phyloP scores from a whole-genome alignment of 2,113 vertebrate genomes.

The Setophaga coronata region DNA sequence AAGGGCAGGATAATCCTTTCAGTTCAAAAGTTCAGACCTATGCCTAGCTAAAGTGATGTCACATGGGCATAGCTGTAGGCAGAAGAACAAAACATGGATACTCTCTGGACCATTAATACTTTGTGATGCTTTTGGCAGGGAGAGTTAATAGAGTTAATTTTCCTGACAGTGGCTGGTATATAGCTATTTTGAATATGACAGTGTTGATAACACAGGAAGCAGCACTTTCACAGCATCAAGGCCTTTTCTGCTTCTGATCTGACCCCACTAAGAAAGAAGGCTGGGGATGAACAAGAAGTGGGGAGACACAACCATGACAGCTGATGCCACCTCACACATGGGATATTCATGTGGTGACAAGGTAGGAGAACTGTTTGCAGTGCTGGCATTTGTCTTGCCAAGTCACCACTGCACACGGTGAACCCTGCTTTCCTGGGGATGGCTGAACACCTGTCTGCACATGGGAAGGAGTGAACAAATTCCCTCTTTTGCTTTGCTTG shows the following conservation, averaged over 20 bases:
- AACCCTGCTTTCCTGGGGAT: neutral
- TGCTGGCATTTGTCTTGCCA: neutral
- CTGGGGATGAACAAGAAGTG: neutral
- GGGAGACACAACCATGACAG: neutral
- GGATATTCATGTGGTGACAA: neutral
- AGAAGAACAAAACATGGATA: neutral
- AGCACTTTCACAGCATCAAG: neutral
- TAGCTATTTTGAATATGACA: neutral
- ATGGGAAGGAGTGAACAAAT: neutral
- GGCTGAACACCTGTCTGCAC: neutral
- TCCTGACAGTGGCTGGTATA: neutral
- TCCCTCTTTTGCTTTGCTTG: neutral
- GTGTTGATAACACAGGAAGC: neutral
- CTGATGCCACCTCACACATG: neutral
- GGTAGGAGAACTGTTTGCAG: neutral
- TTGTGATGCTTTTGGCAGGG: neutral
- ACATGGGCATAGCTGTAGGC: neutral
- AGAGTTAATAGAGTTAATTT: neutral
- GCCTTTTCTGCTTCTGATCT: neutral
- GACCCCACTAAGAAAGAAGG: neutral
- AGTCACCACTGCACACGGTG: neutral
- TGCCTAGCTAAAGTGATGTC: neutral
- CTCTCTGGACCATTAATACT: neutral
- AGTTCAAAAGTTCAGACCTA: neutral
- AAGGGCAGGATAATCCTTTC: neutral